phyloP scores from a whole-genome alignment of 2,888 invertebrate species.

The Xanthorhoe spadicearia region DNA sequence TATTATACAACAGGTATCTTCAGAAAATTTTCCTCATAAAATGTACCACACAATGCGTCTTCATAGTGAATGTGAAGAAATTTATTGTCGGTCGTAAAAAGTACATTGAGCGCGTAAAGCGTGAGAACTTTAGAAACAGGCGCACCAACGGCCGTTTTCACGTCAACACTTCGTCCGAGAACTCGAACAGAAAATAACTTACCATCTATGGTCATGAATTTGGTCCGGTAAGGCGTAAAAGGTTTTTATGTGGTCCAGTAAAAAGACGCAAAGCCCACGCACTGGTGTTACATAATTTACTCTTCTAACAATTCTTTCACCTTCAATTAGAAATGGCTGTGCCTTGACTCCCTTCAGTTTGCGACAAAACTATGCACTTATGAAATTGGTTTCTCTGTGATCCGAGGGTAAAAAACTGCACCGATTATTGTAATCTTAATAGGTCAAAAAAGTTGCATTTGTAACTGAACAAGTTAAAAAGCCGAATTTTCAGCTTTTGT shows the following conservation, averaged over 20 bases:
- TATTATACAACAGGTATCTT: conserved; percentile 23
- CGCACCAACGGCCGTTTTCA: conserved; percentile 53
- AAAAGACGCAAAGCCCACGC: not conserved
- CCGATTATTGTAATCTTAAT: too few relatives aligned
- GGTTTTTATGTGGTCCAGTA: conserved; percentile 15
- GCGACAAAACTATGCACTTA: not conserved
- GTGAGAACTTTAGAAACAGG: conserved; percentile 56
- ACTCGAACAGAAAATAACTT: conserved; percentile 34
- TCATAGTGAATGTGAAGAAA: conserved; percentile 69
- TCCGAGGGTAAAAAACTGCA: too few relatives aligned
- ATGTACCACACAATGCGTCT: conserved; percentile 57
- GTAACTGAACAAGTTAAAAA: too few relatives aligned
- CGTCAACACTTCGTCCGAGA: conserved; percentile 56
- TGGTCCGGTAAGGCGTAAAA: conserved; percentile 12
- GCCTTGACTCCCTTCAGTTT: not conserved
- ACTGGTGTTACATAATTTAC: not conserved
- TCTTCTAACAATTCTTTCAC: not conserved
- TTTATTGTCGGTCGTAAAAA: conserved; percentile 74
- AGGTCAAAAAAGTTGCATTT: too few relatives aligned
- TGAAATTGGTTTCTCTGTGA: not conserved
- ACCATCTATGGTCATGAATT: conserved; percentile 17
- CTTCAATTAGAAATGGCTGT: not conserved
- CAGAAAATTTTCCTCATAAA: conserved; percentile 66
- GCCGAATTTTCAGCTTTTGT: too few relatives aligned
- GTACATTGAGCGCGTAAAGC: conserved; percentile 64